These are phyloP conservation scores for Phyllopteryx taeniolatus DNA, from an alignment of 2,113 vertebrate species.

Conservation along the genomic window DNA sequence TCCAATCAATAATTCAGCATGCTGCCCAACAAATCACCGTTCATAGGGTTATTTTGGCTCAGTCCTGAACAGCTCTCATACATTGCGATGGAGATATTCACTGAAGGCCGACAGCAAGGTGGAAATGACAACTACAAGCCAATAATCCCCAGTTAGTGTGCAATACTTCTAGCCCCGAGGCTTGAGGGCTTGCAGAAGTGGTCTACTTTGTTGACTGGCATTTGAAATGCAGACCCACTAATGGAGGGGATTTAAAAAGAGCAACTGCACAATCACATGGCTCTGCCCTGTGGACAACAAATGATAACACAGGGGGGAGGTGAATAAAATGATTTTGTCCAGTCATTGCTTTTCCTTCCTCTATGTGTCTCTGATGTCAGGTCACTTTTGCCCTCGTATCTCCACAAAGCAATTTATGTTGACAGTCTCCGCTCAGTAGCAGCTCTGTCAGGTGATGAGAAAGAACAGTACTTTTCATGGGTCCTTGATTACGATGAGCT, in stretches of 20 bases:
- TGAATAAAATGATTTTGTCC: conserved; percentile 38
- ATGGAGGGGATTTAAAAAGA: conserved; percentile 63
- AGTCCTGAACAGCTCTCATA: conserved; percentile 44
- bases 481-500: conserved; percentile 21
- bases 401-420: conserved; percentile 17
- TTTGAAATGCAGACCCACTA: conserved; percentile 63
- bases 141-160: conserved; percentile 65
- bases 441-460: conserved; percentile 19
- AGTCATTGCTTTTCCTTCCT: conserved; percentile 31
- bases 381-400: conserved; percentile 9
- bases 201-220: conserved; percentile 53
- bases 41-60: conserved; percentile 40
- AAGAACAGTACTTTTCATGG: conserved; percentile 5
- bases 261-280: conserved; percentile 56
- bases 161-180: conserved; percentile 55
- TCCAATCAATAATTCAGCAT: conserved; percentile 70
- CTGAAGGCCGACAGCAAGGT: conserved; percentile 59
- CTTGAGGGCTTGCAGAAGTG: conserved; percentile 46
- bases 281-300: conserved; percentile 39
- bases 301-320: conserved; percentile 40
- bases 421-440: conserved; percentile 1
- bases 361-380: conserved; percentile 14
- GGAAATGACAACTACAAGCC: conserved; percentile 63
- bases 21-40: conserved; percentile 51
- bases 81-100: conserved; percentile 46